Evolutionary conservation across 2,888 invertebrate species (phyloP).

Genomic region (Drosophila paranaensis): DNA sequence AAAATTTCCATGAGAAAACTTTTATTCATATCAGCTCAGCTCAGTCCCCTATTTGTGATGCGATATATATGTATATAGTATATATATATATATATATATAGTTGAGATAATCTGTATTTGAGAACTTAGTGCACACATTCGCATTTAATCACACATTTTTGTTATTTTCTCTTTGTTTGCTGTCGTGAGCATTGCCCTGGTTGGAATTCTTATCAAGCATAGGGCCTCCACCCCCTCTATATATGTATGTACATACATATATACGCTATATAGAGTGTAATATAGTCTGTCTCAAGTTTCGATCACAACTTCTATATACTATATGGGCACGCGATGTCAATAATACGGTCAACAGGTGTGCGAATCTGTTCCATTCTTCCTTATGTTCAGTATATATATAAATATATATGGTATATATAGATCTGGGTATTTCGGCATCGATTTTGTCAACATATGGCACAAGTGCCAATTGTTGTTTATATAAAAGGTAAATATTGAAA

Average conservation of each 20-base stretch:
- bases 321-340: constrained; percentile 19
- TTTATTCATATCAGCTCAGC: not conserved
- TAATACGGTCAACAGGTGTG: constrained; percentile 12
- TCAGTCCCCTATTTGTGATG: not conserved
- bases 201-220: constrained; percentile 42
- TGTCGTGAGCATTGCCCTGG: constrained; percentile 36
- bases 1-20: not conserved
- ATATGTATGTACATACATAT: not conserved
- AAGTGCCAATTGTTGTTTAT: constrained; percentile 18
- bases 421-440: constrained; percentile 23
- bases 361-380: not conserved
- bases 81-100: constrained; percentile 4
- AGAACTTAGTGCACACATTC: constrained; percentile 9
- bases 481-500: constrained; percentile 34
- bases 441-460: constrained; percentile 12
- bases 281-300: not conserved
- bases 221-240: constrained; percentile 1
- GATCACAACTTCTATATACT: not conserved
- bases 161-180: constrained; percentile 7
- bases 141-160: constrained; percentile 32
- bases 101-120: constrained; percentile 33
- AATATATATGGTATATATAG: not conserved
- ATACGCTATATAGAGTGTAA: not conserved
- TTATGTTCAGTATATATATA: not conserved
- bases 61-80: not conserved